Evolutionary conservation across 2,113 vertebrate species (phyloP).

Genomic region (Alexandromys fortis): DNA sequence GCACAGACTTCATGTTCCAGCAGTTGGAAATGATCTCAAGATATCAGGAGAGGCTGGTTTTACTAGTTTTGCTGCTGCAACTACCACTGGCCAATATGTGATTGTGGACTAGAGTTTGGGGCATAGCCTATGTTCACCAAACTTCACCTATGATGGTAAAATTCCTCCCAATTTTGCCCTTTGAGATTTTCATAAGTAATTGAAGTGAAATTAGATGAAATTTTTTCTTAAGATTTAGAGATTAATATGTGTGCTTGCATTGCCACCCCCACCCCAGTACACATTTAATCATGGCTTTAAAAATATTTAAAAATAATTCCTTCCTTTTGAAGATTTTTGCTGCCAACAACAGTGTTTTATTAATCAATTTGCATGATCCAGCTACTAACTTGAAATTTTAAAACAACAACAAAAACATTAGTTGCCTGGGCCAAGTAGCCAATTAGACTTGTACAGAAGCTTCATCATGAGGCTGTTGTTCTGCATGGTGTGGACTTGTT

Average conservation of each 20-base stretch:
- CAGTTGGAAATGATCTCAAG: background rate
- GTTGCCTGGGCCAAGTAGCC: constrained; percentile 68
- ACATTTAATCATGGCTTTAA: background rate
- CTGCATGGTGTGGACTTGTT: constrained; percentile 75
- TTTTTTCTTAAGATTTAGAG: constrained; percentile 40
- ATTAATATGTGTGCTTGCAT: background rate
- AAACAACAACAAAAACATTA: background rate
- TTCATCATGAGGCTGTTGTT: constrained; percentile 74
- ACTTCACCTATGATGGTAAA: background rate
- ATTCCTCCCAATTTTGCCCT: constrained; percentile 1
- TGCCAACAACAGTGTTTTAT: background rate
- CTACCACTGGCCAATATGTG: background rate
- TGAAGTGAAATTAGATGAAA: background rate
- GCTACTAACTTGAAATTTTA: constrained; percentile 60
- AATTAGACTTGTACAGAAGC: constrained; percentile 55
- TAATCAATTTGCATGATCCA: constrained; percentile 77
- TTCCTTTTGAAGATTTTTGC: constrained; percentile 40
- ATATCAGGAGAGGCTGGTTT: background rate
- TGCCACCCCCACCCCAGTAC: background rate
- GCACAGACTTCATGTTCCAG: background rate
- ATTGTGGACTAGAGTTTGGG: background rate
- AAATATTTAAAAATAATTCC: background rate
- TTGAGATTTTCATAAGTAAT: background rate
- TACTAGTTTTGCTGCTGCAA: background rate
- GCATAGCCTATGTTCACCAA: background rate